Evolutionary conservation across 2,797 vertebrate genomes (phyloP).

Genomic region (Adelosebastes latens): DNA sequence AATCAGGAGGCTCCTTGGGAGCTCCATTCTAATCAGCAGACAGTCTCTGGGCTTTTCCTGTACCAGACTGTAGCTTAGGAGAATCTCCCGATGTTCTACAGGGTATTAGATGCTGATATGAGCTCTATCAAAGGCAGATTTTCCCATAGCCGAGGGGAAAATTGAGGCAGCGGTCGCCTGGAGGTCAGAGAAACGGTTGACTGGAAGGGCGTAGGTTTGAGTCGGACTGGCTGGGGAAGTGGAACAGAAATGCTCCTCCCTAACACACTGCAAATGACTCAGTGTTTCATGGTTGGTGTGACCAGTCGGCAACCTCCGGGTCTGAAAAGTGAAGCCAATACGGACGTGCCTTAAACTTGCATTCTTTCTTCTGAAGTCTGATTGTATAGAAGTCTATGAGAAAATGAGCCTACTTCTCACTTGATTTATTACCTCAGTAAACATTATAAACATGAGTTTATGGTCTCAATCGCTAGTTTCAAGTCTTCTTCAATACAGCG

Average conservation of each 20-base stretch:
- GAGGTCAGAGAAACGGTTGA: not conserved
- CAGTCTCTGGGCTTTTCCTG: slow-evolving; percentile 18
- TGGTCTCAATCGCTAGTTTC: no score
- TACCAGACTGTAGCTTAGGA: slow-evolving; percentile 51
- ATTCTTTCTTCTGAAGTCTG: no score
- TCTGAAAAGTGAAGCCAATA: no score
- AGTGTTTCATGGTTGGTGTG: no score
- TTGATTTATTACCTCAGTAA: no score
- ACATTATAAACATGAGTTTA: no score
- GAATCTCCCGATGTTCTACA: slow-evolving; percentile 27
- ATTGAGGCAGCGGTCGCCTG: not conserved
- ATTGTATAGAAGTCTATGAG: no score
- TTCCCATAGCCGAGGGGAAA: not conserved
- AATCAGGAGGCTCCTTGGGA: slow-evolving; percentile 29
- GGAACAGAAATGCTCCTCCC: not conserved
- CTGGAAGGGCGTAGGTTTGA: not conserved
- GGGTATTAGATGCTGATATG: slow-evolving; percentile 51
- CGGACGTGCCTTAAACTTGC: no score
- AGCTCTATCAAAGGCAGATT: slow-evolving; percentile 23
- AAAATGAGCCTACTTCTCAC: no score
- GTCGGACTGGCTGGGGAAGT: not conserved
- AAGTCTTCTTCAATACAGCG: no score
- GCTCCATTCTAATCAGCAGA: slow-evolving; percentile 23
- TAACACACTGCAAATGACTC: not conserved
- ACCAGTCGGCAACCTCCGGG: no score